Evolutionary conservation across 2,888 invertebrate genomes (phyloP), one percentile per base, ranked within the genome.

Genomic region (Eurytoma californica): DNA sequence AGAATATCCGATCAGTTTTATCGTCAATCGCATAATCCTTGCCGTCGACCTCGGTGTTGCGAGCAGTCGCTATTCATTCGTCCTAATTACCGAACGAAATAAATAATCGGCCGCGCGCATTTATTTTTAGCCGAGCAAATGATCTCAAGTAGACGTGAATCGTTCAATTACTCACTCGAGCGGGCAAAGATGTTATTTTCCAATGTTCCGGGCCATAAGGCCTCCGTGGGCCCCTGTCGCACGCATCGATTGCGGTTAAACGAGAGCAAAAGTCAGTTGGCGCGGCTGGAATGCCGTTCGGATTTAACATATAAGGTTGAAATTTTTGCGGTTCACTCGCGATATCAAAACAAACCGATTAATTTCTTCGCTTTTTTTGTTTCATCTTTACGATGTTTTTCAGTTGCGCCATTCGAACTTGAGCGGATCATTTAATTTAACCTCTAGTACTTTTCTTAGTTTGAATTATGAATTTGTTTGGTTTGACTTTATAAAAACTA

Each of bases 111-210:
- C 14, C 47, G n/a, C n/a, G 61, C 53, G 28, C 58, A 20, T 77
- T 66, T 78, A 73, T 68, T 58, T 68, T 73, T 69, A 55, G 51
- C 18, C 39, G 39, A 9, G 68, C 49, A 73, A 77, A 77, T 60
- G 61, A 72, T 72, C 72, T 78, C 69, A 79, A 74, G 69, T 73
- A 65, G 68, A 79, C 30, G 67, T 61, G 73, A 81, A 81, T 68
- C 73, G 70, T 77, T 80, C 82, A 77, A 82, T 80, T 77, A 82
- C 74, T 68, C 72, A 72, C 67, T 61, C 67, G 72, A 68, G 67
- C 66, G 61, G 61, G 39, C 58, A 72, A 72, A 77, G 77, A 72
- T 58, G 77, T 72, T 70, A 68, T 70, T 77, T 72, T 77, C 70
- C 63, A 70, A 65, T 70, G 70, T 77, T 65, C 57, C 70, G 61